phyloP scores from a whole-genome alignment of 64 coral and sea anemone species.

The Acropora tenuis region DNA sequence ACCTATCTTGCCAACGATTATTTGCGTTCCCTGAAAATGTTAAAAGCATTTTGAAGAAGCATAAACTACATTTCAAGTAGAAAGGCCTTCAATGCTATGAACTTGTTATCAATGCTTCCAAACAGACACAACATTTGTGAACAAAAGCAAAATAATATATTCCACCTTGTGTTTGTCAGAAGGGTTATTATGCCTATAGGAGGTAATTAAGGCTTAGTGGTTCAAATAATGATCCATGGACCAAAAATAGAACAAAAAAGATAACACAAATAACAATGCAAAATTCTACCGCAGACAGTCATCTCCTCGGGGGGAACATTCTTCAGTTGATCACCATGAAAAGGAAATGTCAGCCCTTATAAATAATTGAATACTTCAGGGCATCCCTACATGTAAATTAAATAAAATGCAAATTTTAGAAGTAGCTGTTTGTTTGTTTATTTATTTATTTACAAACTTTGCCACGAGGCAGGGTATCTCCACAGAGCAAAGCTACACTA shows the following conservation, averaged over 20 bases:
- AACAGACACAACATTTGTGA: background rate
- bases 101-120: background rate
- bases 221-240: background rate
- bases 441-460: no score
- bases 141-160: background rate
- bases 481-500: no score
- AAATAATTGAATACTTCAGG: background rate
- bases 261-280: background rate
- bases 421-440: no score
- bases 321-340: background rate
- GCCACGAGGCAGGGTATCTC: no score
- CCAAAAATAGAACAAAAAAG: background rate
- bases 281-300: background rate
- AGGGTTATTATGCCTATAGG: background rate
- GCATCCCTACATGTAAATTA: no score
- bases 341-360: background rate
- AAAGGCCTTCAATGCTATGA: background rate
- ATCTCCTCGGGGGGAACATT: background rate
- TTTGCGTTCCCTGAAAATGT: background rate
- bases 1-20: background rate
- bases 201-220: background rate
- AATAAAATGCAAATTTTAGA: no score
- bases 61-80: background rate
- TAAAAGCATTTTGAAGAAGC: constrained; percentile 8
- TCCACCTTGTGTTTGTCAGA: background rate